Percentiles rank a stretch among this genome's conserved stretches.
Conservation (phyloP, 1,140 invertebrate species). For the Zaprionus nigranus region DNA sequence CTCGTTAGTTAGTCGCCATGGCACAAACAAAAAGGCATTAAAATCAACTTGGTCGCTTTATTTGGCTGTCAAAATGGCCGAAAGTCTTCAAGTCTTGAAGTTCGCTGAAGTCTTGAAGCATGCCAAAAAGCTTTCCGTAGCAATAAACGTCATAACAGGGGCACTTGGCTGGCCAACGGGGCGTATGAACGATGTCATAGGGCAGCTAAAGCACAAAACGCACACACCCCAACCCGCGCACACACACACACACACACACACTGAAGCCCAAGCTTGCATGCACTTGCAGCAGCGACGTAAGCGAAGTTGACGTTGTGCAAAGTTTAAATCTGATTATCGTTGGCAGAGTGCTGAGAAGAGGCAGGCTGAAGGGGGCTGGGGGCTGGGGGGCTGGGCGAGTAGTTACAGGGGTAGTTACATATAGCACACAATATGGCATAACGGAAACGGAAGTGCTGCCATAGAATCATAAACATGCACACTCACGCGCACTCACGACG, state of each 20-base stretch:
- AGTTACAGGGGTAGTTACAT: constrained; percentile 27
- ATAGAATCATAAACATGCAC: constrained; percentile 83
- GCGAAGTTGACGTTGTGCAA: constrained; percentile 77
- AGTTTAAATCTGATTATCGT: constrained; percentile 82
- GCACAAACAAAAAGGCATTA: constrained; percentile 38
- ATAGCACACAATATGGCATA: constrained; percentile 62
- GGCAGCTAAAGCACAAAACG: constrained; percentile 54
- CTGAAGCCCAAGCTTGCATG: neutral
- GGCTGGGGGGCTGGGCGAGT: neutral
- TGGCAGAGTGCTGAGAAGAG: constrained; percentile 31
- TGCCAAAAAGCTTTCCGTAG: constrained; percentile 80
- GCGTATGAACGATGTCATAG: constrained; percentile 78
- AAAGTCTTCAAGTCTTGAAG: constrained; percentile 47
- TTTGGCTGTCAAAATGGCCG: constrained; percentile 57
- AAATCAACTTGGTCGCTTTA: constrained; percentile 52
- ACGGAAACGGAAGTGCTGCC: constrained; percentile 81
- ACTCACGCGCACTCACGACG: constrained; percentile 60
- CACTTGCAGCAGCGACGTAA: constrained; percentile 59
- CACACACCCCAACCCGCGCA: constrained; percentile 32
- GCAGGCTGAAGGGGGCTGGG: neutral
- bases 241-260: constrained; percentile 28
- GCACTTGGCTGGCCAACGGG: constrained; percentile 77
- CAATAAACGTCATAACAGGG: constrained; percentile 77
- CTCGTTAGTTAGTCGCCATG: constrained; percentile 33
- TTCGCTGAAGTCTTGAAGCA: constrained; percentile 64